Conservation (phyloP, 30 jellyfish, hydroid and myxozoan species). For the Calvadosia cruxmelitensis region DNA sequence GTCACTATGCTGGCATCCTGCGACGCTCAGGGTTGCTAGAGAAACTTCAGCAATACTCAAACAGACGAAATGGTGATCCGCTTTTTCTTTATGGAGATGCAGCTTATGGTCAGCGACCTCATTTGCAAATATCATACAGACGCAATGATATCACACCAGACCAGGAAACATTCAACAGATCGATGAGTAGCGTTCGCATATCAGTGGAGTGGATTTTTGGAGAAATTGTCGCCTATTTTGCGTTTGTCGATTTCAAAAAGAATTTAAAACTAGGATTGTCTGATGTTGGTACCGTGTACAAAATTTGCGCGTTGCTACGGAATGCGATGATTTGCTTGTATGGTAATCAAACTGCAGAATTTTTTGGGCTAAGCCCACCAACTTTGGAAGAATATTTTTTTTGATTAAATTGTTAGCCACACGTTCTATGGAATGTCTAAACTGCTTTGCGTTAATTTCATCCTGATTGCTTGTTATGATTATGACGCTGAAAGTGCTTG, state of each 20-base stretch:
- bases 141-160: constrained; percentile 18
- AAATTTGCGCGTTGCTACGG: constrained; percentile 29
- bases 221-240: constrained; percentile 43
- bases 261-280: constrained; percentile 42
- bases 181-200: constrained; percentile 55
- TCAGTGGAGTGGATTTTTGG: constrained; percentile 76
- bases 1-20: no score
- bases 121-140: constrained; percentile 22
- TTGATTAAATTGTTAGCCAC: not conserved
- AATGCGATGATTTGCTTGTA: constrained; percentile 55
- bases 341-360: constrained; percentile 53
- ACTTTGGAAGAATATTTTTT: constrained; percentile 16
- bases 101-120: constrained; percentile 32
- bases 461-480: no score
- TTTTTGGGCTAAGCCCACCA: constrained; percentile 53
- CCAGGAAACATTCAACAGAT: constrained; percentile 30
- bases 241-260: constrained; percentile 40
- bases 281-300: constrained; percentile 46
- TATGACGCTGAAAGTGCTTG: no score
- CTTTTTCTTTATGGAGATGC: constrained; percentile 55
- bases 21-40: no score
- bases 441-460: no score
- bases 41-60: constrained; percentile 9
- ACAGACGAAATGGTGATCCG: constrained; percentile 30
- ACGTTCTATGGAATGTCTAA: no score